Evolutionary conservation across 2,113 vertebrate genomes (phyloP), one percentile per base, ranked within the genome.

Genomic region (Clarias magur): DNA sequence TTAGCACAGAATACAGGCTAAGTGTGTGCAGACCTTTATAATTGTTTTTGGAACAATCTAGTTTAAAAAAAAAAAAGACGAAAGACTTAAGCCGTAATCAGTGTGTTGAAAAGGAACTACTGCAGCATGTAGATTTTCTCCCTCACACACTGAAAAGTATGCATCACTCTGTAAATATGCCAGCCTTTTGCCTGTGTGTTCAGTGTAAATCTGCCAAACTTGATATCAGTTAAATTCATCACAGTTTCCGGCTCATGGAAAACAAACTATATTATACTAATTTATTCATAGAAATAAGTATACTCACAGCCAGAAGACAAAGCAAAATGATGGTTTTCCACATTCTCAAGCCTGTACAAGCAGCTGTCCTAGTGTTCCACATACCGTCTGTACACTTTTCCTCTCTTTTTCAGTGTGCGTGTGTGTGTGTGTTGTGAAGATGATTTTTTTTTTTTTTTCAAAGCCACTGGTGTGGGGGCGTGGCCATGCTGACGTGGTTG

Each of bases 291-390:
- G 34, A 59, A 80, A 59, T 80, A 23, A 30, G 13, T 30, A 57
- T 60, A 23, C 94, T 83, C 87, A 95, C 94, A 79, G 91, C 0
- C 17, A 95, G 78, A 34, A 88, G 80, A 90, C 93, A 80, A 23
- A 94, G 56, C n/a, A 80, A 56, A 81, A 87, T 3, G 12, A 48
- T 86, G 89, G 59, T 88, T 90, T 93, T 94, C 42, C 59, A 90
- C 88, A 87, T 83, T 70, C n/a, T 79, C 38, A 17, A 25, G 10
- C 6, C n/a, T 23, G 1, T 56, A 53, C 62, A 6, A 7, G 19
- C 12, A 82, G 25, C 25, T 30, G 16, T 30, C 25, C 13, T 12
- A 27, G 12, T 16, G 12, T 79, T 57, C 13, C 23, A 25, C n/a
- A 48, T 67, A 68, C n/a, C 38, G 56, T 19, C 16, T 56, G 48